Percentiles rank a stretch among this genome's conserved stretches.
These are phyloP conservation scores for Tetrax tetrax DNA, from an alignment of 2,113 vertebrate genomes.

Conservation along the genomic window DNA sequence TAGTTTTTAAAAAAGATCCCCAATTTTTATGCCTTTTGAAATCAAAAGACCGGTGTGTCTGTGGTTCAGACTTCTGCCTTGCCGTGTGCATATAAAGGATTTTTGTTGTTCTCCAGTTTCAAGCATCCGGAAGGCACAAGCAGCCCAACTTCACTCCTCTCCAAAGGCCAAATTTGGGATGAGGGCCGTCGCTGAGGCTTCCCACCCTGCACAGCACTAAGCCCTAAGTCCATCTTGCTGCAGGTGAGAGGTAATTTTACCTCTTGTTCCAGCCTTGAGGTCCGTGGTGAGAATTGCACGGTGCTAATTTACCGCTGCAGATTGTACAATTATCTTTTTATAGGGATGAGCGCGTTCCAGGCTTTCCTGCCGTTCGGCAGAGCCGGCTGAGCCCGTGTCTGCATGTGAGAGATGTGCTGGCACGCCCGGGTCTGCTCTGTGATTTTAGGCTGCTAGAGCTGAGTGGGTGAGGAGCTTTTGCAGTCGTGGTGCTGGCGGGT, in stretches of 20 bases:
- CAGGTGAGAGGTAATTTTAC: constrained; percentile 53
- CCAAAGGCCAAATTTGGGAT: background rate
- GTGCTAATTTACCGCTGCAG: constrained; percentile 51
- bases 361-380: background rate
- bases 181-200: background rate
- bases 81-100: background rate
- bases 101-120: background rate
- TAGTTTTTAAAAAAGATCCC: background rate
- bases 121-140: background rate
- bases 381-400: background rate
- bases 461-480: background rate
- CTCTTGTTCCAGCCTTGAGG: background rate
- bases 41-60: background rate
- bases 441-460: background rate
- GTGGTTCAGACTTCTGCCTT: background rate
- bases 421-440: background rate
- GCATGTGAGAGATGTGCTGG: background rate
- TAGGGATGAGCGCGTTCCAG: background rate
- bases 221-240: constrained; percentile 41
- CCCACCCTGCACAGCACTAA: background rate
- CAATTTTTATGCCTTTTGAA: background rate
- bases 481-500: fast-evolving
- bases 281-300: constrained; percentile 41
- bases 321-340: constrained; percentile 60
- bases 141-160: background rate